phyloP scores from a whole-genome alignment of 1,140 invertebrate genomes.

The Leptestheria dahalacensis region DNA sequence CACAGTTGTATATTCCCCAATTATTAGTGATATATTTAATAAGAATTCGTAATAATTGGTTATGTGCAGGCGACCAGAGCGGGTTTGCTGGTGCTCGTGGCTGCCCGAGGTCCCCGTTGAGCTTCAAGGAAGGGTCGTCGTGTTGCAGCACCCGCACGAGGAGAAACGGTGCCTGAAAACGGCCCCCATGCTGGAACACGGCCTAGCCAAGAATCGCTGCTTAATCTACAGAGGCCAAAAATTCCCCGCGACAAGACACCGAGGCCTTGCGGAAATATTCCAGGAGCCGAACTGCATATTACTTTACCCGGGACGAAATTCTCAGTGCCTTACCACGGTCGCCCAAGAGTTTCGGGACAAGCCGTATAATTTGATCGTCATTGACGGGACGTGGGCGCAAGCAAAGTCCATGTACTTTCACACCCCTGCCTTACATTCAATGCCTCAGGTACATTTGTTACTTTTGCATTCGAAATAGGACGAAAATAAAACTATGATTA shows the following conservation, averaged over 20 bases:
- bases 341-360: conserved; percentile 20
- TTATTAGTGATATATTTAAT: background rate
- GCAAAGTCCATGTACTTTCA: conserved; percentile 46
- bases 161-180: conserved; percentile 75
- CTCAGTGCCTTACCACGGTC: conserved; percentile 42
- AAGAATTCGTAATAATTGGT: background rate
- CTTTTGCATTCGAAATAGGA: conserved; percentile 1
- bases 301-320: conserved; percentile 61
- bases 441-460: conserved; percentile 26
- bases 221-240: conserved; percentile 65
- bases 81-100: conserved; percentile 76
- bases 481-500: background rate
- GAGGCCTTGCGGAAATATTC: conserved; percentile 48
- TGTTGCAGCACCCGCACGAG: conserved; percentile 86
- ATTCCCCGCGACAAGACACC: conserved; percentile 50
- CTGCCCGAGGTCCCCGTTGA: conserved; percentile 49
- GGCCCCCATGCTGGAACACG: conserved; percentile 67
- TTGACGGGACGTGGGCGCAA: conserved; percentile 90
- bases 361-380: conserved; percentile 62
- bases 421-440: conserved; percentile 27
- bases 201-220: conserved; percentile 55
- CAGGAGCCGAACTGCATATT: conserved; percentile 53
- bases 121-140: conserved; percentile 51
- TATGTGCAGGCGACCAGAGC: conserved; percentile 53
- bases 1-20: background rate